Evolutionary conservation across 2,888 invertebrate genomes (phyloP), one percentile per base, ranked within the genome.

Genomic region (Graphium colonna): DNA sequence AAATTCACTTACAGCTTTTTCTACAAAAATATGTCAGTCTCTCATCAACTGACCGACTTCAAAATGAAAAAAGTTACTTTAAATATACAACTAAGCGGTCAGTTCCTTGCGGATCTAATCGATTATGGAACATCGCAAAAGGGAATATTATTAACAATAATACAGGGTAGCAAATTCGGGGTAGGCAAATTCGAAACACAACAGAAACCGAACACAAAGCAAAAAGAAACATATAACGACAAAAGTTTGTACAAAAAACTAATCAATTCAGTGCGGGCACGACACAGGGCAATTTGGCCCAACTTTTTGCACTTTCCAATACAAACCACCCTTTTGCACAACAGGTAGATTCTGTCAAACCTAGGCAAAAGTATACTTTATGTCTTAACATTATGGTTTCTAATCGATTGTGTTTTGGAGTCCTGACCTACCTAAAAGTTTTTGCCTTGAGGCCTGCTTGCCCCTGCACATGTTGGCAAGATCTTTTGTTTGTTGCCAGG

Each of bases 401-500:
- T 41, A 31, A 28, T 45, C 9, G 21, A 16, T 16, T 1, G 26
- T 13, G n/a, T 10, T 13, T 15, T n/a, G 2, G 10, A 38, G 16
- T 46, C 54, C 50, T 54, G 54, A 31, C 54, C 56, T 51, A 53
- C 60, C 52, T 56, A 60, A 54, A 50, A 57, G 43, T 55, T 56
- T 56, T 55, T 48, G 57, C 55, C 54, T 52, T 36, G 40, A 52
- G 40, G 46, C 59, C 54, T 57, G 58, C 58, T 58, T 38, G 45
- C 51, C 40, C 21, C 45, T 55, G 53, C 60, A 60, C 60, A 59
- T 60, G 60, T 59, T 59, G 28, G 57, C 58, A 52, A 59, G 52
- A 52, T 54, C 49, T 48, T 56, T 60, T 60, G 46, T 57, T 50
- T 52, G 51, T 51, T 10, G 18, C 21, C 16, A 48, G 28, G 49